These are phyloP conservation scores for Tineola bisselliella DNA, from an alignment of 2,888 invertebrate genomes.

Conservation along the genomic window DNA sequence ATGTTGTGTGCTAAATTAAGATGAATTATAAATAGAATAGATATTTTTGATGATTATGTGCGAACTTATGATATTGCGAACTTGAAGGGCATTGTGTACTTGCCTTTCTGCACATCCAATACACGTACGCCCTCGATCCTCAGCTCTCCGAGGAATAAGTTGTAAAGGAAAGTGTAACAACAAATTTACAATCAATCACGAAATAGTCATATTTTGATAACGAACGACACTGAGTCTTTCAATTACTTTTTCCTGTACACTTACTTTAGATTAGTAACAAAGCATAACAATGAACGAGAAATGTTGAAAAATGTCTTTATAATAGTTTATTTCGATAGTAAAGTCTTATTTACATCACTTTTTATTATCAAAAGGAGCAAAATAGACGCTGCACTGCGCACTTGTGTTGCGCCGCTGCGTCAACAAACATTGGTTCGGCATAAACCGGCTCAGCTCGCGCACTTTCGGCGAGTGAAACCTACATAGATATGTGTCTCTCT, in stretches of 20 bases:
- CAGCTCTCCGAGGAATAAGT: constrained; percentile 42
- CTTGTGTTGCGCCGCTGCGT: constrained; percentile 59
- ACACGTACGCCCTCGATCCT: constrained; percentile 46
- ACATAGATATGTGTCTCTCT: constrained; percentile 27
- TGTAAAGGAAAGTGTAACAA: constrained; percentile 22
- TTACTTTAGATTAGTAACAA: neutral
- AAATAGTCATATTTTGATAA: constrained; percentile 1
- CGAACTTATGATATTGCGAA: neutral
- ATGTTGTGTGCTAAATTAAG: neutral
- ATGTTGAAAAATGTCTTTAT: neutral
- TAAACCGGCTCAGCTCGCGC: neutral
- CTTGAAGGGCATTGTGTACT: constrained; percentile 29
- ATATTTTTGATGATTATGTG: neutral
- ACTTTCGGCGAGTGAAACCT: neutral
- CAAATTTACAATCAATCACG: constrained; percentile 2
- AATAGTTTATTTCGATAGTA: constrained; percentile 2
- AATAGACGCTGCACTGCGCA: constrained; percentile 62
- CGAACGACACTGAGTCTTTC: neutral
- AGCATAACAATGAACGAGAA: neutral
- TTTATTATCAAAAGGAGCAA: constrained; percentile 53
- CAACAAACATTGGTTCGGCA: constrained; percentile 39
- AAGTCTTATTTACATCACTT: constrained; percentile 56
- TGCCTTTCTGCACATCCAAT: constrained; percentile 66
- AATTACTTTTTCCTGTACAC: neutral
- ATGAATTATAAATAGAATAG: neutral